phyloP scores from a whole-genome alignment of 2,888 invertebrate genomes.

The Uloborus plumipes region DNA sequence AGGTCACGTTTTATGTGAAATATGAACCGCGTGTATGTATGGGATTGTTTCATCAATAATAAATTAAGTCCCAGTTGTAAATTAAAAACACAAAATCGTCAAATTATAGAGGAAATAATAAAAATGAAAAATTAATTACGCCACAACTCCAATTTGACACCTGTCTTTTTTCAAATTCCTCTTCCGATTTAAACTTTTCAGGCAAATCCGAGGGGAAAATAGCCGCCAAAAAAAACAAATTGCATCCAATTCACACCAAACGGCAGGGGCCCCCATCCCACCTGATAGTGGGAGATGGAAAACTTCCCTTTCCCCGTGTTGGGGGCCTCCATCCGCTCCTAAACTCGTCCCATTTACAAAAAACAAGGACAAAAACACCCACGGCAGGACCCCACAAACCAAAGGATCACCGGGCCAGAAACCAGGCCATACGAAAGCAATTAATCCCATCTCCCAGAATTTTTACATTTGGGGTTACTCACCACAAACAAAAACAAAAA shows the following conservation, averaged over 20 bases:
- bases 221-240: conserved; percentile 59
- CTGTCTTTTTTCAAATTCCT: not conserved
- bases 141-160: no score
- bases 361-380: conserved; percentile 32
- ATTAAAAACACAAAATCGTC: no score
- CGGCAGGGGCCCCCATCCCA: conserved; percentile 51
- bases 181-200: not conserved
- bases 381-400: conserved; percentile 36
- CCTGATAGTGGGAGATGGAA: conserved; percentile 28
- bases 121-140: no score
- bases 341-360: conserved; percentile 61
- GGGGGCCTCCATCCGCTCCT: conserved; percentile 24
- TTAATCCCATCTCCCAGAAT: not conserved
- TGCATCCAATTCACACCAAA: conserved; percentile 62
- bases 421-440: conserved; percentile 3
- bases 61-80: no score
- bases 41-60: no score
- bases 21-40: no score
- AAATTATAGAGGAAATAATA: no score
- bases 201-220: conserved; percentile 55
- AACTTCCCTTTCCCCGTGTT: no score
- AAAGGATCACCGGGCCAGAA: conserved; percentile 41
- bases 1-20: no score
- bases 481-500: no score
- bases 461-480: no score